Base-by-base conservation (phyloP, 2,888 invertebrate genomes). In the Horisme vitalbata region DNA sequence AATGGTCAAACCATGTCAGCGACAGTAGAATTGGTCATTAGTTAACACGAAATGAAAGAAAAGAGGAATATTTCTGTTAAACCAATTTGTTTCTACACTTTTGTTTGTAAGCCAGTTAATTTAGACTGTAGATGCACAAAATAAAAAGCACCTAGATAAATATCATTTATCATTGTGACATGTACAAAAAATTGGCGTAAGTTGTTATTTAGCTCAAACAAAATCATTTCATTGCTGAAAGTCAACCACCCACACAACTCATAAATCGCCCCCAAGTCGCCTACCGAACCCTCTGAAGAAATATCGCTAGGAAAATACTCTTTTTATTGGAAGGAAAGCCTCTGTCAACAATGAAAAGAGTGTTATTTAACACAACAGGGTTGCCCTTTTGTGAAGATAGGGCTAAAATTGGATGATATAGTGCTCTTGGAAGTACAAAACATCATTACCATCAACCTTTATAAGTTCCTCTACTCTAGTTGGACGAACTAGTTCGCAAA, bases 291-390 rank as follows among this genome's bases (percentile, higher is more conserved):
- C 41, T 35, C 47, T n/a, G 14, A 41, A 44, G 44, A 47, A 47
- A 54, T 54, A 47, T 41, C 23, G 30, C 47, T 27, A 27, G 24
- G 20, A 45, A 48, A 41, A 45, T 30, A 38, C 41, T 31, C 30
- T 43, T 48, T 51, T 39, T 43, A 48, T 38, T 36, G 27, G 20
- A 33, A 43, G 35, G 12, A 41, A 35, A 30, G 15, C 35, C 14
- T 44, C 21, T 45, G 26, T 21, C 41, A 41, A 41, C 32, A 41
- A 45, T 20, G 44, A 45, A 45, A 37, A 11, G 9, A 21, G n/a
- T 36, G 21, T 46, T 46, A 36, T 41, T 46, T 41, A 47, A 38
- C 37, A 33, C 47, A 41, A 28, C 41, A 36, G 30, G 11, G 26
- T 24, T 41, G 18, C 36, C 23, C 13, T 34, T 41, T 30, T 41